Base-by-base conservation (phyloP, 2,797 vertebrate species). In the Odontamblyopus lacepedii region DNA sequence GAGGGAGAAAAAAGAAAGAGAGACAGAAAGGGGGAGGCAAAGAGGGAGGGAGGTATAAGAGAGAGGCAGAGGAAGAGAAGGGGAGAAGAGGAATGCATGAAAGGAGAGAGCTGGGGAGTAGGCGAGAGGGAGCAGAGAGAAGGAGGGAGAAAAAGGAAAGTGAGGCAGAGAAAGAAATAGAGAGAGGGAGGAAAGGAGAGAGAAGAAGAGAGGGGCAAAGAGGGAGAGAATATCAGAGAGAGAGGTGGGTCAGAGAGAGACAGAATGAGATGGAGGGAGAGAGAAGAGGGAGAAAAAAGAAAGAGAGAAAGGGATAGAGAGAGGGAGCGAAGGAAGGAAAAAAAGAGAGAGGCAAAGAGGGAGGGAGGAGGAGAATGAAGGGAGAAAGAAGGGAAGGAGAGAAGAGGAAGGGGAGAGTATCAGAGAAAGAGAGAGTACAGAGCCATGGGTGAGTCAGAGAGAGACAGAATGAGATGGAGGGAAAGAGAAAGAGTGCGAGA, bases 271-370 rank as follows among this genome's bases (percentile, higher is more conserved):
- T 0, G 19, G 18, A 53, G 18, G 1, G 5, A 18, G 5, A 53
- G 6, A 19, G 23, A 19, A 53, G 50, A 53, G 5, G 6, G 50
- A 53, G 18, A n/a, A 5, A 19, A 51, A 7, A 55, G 51, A n/a
- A 7, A n/a, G 18, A n/a, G 6, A 9, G 6, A 7, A 1, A n/a
- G 2, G 51, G 18, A 55, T n/a, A 7, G 5, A 18, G 50, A 3
- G 15, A 51, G 50, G 19, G 16, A 51, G 18, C 6, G 79, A 78
- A 69, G 60, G 27, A 60, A 6, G 11, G 55, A 56, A 3, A 18
- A 11, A 8, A 23, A 11, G 18, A 23, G n/a, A 56, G n/a, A 56
- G 55, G n/a, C 16, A 51, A 3, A 51, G 16, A 3, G 53, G 23
- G 7, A 55, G 18, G 15, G 19, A 5, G 53, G 3, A 18, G 50